phyloP scores from a whole-genome alignment of 2,888 invertebrate species.

The Aleiodes leptofemur region DNA sequence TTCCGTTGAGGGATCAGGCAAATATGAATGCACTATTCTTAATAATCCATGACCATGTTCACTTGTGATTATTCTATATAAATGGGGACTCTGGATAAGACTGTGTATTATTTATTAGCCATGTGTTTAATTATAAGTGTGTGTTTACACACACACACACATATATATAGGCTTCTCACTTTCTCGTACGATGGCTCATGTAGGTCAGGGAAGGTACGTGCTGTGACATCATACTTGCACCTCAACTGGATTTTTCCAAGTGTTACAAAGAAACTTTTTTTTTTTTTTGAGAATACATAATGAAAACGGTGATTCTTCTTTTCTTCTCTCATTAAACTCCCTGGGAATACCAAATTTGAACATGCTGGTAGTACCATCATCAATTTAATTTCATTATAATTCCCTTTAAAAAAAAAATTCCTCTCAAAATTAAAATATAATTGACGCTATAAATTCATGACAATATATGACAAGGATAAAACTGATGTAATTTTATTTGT shows the following conservation, averaged over 20 bases:
- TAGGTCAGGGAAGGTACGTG: slow-evolving; percentile 49
- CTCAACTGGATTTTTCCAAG: slow-evolving; percentile 25
- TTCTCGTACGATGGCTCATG: slow-evolving; percentile 47
- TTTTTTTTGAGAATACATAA: neutral
- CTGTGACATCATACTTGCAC: slow-evolving; percentile 41
- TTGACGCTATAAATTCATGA: too few relatives aligned
- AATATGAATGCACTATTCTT: slow-evolving; percentile 34
- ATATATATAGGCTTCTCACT: slow-evolving; percentile 44
- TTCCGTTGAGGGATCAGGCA: slow-evolving; percentile 20
- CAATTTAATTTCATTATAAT: too few relatives aligned
- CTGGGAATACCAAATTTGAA: slow-evolving; percentile 9
- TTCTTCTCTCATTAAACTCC: neutral
- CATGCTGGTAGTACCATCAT: slow-evolving; percentile 2
- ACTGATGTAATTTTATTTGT: too few relatives aligned
- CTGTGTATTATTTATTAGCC: slow-evolving; percentile 47
- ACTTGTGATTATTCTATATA: slow-evolving; percentile 25
- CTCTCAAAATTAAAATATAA: too few relatives aligned
- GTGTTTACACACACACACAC: slow-evolving; percentile 10
- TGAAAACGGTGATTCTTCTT: neutral
- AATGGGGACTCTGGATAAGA: slow-evolving; percentile 37
- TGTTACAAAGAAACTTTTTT: slow-evolving; percentile 42
- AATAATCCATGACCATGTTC: slow-evolving; percentile 28
- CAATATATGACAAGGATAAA: too few relatives aligned
- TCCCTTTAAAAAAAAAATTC: too few relatives aligned
- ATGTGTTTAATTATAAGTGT: slow-evolving; percentile 28